Conservation (phyloP, 2,113 vertebrate species). For the Plecotus auritus region DNA sequence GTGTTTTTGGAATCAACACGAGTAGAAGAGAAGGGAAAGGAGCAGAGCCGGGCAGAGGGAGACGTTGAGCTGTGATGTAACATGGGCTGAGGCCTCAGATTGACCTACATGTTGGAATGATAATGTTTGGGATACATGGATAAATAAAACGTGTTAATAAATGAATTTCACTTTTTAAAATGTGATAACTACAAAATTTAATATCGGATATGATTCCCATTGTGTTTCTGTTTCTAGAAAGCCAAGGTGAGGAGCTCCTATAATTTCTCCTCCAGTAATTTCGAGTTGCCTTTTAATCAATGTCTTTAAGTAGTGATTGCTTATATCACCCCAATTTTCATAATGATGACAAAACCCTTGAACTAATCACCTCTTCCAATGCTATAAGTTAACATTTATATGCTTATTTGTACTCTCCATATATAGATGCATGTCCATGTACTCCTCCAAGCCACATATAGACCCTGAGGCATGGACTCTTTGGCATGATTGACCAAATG, state of each 20-base stretch:
- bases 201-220: neutral
- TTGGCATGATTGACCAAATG: neutral
- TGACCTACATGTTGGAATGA: neutral
- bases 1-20: neutral
- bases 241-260: neutral
- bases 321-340: neutral
- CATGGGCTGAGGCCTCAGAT: neutral
- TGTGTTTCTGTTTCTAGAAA: neutral
- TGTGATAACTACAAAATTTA: neutral
- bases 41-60: neutral
- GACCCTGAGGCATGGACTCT: fast-evolving
- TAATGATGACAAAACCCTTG: neutral
- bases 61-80: neutral
- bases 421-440: neutral
- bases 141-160: neutral
- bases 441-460: neutral
- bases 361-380: neutral
- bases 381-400: neutral
- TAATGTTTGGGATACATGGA: neutral
- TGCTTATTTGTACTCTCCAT: neutral
- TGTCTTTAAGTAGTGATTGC: neutral
- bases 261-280: neutral
- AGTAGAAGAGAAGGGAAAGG: neutral
- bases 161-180: neutral
- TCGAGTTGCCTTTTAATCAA: neutral